Percentiles rank a stretch among this genome's conserved stretches.
Conservation (phyloP, 2,888 invertebrate species). For the Polyommatus icarus region DNA sequence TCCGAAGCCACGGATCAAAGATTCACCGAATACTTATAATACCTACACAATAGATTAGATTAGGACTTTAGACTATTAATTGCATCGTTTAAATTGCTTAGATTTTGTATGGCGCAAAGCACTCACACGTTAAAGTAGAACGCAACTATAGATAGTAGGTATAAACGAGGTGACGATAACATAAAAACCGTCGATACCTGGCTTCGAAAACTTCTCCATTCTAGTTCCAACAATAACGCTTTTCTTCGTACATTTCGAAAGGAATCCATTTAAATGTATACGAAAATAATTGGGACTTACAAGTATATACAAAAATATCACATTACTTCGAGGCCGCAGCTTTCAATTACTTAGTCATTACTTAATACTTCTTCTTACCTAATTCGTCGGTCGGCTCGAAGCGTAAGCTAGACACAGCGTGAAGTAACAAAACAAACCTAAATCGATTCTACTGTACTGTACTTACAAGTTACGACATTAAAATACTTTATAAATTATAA, state of each 20-base stretch:
- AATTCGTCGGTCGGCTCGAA: slow-evolving; percentile 68
- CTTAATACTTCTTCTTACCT: slow-evolving; percentile 73
- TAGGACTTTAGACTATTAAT: neutral
- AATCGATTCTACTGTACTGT: slow-evolving; percentile 37
- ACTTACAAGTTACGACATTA: slow-evolving; percentile 19
- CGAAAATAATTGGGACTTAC: slow-evolving; percentile 80
- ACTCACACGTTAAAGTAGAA: neutral
- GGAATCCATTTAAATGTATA: slow-evolving; percentile 79
- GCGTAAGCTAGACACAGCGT: slow-evolving; percentile 67
- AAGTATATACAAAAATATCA: slow-evolving; percentile 81
- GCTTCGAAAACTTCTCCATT: slow-evolving; percentile 49
- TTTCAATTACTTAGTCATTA: slow-evolving; percentile 77
- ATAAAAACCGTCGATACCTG: slow-evolving; percentile 38
- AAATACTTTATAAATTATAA: slow-evolving; percentile 15
- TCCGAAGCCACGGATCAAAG: slow-evolving; percentile 21
- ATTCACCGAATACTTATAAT: slow-evolving; percentile 4
- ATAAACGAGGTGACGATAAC: neutral
- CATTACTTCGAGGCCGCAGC: slow-evolving; percentile 81
- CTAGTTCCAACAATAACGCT: slow-evolving; percentile 63
- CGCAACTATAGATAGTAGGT: neutral
- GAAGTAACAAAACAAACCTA: slow-evolving; percentile 50
- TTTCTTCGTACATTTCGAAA: slow-evolving; percentile 66
- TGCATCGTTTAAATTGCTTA: slow-evolving; percentile 8
- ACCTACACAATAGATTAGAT: slow-evolving; percentile 2
- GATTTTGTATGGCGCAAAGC: neutral